These are phyloP conservation scores for Columbina picui DNA, from an alignment of 2,113 vertebrate species.

Conservation along the genomic window DNA sequence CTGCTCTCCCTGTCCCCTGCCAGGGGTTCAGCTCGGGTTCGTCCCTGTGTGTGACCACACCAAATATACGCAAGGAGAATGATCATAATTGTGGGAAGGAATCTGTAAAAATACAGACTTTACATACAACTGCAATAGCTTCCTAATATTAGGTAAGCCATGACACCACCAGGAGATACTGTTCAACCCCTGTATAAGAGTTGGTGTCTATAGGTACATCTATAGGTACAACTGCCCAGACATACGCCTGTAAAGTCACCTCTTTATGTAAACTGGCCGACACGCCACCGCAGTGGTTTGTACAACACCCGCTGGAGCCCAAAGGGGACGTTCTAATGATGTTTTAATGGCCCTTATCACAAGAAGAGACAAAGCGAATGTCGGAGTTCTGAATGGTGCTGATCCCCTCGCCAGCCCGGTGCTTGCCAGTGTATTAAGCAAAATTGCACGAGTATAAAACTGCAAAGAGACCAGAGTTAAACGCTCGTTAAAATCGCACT, in stretches of 20 bases:
- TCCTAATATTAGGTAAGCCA: background rate
- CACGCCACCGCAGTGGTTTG: background rate
- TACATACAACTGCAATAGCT: accelerated
- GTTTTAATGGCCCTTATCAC: background rate
- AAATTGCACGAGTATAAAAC: background rate
- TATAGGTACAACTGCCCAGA: background rate
- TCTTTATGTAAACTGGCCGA: background rate
- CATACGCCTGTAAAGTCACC: background rate
- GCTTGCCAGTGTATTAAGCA: background rate
- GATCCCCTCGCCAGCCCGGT: background rate
- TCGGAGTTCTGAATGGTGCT: background rate
- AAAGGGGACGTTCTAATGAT: background rate
- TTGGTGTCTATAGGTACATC: background rate
- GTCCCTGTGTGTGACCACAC: background rate
- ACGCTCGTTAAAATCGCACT: background rate
- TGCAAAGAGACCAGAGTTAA: background rate
- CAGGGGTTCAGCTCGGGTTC: background rate
- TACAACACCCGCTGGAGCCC: background rate
- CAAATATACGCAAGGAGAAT: background rate
- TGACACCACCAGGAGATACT: background rate
- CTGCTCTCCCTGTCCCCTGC: background rate
- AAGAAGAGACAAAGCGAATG: background rate
- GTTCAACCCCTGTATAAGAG: background rate
- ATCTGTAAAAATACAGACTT: background rate
- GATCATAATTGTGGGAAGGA: accelerated